phyloP scores from a whole-genome alignment of 2,888 invertebrate species.

The Brenthis ino region DNA sequence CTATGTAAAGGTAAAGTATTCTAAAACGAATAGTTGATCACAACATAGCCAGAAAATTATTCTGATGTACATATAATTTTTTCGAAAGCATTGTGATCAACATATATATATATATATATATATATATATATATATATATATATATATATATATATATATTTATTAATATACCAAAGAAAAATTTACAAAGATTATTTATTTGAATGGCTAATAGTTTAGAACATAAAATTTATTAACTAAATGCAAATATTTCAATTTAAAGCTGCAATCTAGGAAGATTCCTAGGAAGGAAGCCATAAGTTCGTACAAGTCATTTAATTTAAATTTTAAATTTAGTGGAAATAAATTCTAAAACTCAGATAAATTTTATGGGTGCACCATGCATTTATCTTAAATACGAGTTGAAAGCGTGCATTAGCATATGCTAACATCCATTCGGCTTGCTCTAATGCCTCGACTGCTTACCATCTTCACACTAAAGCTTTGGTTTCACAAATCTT shows the following conservation, averaged over 20 bases:
- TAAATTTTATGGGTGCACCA: constrained; percentile 28
- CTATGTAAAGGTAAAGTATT: not conserved
- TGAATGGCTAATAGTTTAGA: not conserved
- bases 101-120: too few relatives aligned
- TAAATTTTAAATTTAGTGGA: constrained; percentile 28
- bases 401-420: constrained; percentile 37
- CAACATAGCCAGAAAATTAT: too few relatives aligned
- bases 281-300: constrained; percentile 8
- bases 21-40: not conserved
- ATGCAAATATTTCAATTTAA: constrained; percentile 15
- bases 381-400: constrained; percentile 34
- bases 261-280: constrained; percentile 2
- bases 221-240: not conserved
- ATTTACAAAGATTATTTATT: not conserved
- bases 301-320: constrained; percentile 26
- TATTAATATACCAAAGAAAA: not conserved
- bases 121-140: too few relatives aligned
- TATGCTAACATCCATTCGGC: constrained; percentile 36
- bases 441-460: constrained; percentile 26
- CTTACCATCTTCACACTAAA: constrained; percentile 22
- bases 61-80: too few relatives aligned
- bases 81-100: too few relatives aligned
- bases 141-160: too few relatives aligned
- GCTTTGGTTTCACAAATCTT: constrained; percentile 1
- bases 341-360: constrained; percentile 34